Evolutionary conservation across 2,888 invertebrate species (phyloP), one percentile per base, ranked within the genome.

Genomic region (Erebia epiphron): DNA sequence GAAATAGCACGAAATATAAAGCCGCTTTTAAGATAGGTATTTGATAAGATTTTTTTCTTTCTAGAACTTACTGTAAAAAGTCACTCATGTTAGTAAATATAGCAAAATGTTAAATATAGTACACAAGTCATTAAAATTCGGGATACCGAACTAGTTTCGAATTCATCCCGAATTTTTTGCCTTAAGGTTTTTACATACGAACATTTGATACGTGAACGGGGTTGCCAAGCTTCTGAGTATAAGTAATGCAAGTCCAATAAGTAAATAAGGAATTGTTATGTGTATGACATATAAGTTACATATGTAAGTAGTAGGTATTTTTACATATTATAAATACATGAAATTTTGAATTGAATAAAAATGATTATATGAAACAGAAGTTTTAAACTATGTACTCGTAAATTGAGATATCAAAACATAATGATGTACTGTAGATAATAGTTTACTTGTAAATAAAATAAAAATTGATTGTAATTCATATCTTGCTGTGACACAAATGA

Each of bases 121-220:
- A 11, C 4, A 13, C 21, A 54, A 56, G 13, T 56, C 56, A 16
- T 56, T 26, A 56, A 56, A 57, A 57, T 56, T 56, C 21, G 56
- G 56, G 56, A 57, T 26, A 13, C 56, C 13, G 14, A 57, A 21
- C 13, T 57, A 57, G 21, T 57, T 57, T 57, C 56, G 56, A 26
- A 57, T 57, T 57, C 56, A 57, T 21, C 26, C 56, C 56, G 56
- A 57, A 57, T 57, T 26, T 14, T 21, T 57, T 14, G 56, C 56
- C 56, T 26, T 57, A 26, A 57, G 26, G 13, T 57, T 57, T 56
- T 54, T 11, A 57, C 56, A 57, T 56, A 56, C 56, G 56, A 21
- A 57, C 26, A 57, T 57, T 57, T 14, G 26, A 26, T 21, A 57
- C 56, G 56, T 57, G 26, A 57, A 26, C 2, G 3, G 26, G 26